Evolutionary conservation across 35 echinoderm and acorn worm genomes (phyloP).

Genomic region (Lytechinus pictus): DNA sequence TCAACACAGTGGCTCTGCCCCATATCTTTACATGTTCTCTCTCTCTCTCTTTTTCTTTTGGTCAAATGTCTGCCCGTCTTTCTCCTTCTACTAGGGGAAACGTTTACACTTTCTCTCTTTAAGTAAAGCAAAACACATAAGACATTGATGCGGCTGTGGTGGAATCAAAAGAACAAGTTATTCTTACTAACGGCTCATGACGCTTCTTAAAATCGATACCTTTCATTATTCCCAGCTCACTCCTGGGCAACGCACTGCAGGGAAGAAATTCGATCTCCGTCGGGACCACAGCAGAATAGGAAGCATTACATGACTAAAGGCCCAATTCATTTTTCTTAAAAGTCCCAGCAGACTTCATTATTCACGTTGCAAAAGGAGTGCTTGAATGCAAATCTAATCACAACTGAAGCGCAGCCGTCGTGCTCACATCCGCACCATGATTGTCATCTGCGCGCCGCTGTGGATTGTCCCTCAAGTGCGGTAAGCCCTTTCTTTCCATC

Average conservation of each 20-base stretch:
- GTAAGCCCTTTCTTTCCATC: background rate
- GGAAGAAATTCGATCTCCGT: background rate
- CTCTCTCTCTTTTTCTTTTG: background rate
- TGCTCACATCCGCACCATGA: background rate
- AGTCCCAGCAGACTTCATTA: slow-evolving; percentile 9
- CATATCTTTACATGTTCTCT: background rate
- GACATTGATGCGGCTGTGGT: background rate
- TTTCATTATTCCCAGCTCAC: slow-evolving; percentile 10
- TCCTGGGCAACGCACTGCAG: background rate
- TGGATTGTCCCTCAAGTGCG: background rate
- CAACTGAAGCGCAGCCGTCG: background rate
- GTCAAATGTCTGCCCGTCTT: background rate
- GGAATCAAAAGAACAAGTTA: slow-evolving; percentile 19
- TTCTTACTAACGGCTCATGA: slow-evolving; percentile 18
- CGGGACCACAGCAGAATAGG: background rate
- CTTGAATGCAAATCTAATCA: slow-evolving; percentile 19
- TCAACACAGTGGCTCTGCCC: background rate
- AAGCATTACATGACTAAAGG: slow-evolving; percentile 18
- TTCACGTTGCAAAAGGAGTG: background rate
- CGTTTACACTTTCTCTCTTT: background rate
- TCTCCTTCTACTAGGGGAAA: background rate
- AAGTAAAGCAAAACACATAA: background rate
- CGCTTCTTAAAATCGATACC: background rate
- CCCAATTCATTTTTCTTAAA: slow-evolving; percentile 20
- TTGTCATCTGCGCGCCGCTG: background rate